Evolutionary conservation across 2,888 invertebrate genomes (phyloP), one percentile per base, ranked within the genome.

Genomic region (Eumacrocentrus americanus): DNA sequence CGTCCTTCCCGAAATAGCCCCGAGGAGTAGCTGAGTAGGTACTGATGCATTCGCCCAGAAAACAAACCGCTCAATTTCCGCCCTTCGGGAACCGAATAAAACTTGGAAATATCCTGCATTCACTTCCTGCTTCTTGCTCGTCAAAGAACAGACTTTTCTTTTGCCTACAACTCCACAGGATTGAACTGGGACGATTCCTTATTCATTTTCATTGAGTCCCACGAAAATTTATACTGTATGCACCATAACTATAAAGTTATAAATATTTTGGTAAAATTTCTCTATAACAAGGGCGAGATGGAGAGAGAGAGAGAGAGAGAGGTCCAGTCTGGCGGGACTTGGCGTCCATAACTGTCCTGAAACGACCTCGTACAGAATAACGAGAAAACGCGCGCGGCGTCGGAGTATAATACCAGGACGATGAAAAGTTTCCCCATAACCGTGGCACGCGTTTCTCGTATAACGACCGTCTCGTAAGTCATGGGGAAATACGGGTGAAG

Each of bases 341-440:
- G 25, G 16, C 29, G 37, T 16, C 40, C 38, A 53, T 53, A 40
- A 22, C 37, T 25, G 42, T 40, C 38, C 12, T 40, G 38, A 42
- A 53, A 53, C 29, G 53, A 18, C 42, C 42, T 42, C 25, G 23
- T 40, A 53, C 16, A 53, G 25, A 53, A 42, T 42, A 53, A 53
- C 42, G 53, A 53, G 42, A 58, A 50, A 58, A 46, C 46, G 23
- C 50, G 20, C n/a, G 50, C 3, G 50, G 51, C 20, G 42, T 51
- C 48, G 3, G 40, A 42, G 29, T 38, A 22, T 44, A 51, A 51
- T 58, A 44, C 34, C 18, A 12, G 11, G n/a, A 12, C 40, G 44
- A 42, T 51, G 42, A 16, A 58, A 58, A 58, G 57, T 58, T 58
- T 50, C 29, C 29, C 50, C 42, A 58, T 58, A 58, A 51, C 57